These are phyloP conservation scores for Bos indicus DNA, from an alignment of 2,113 vertebrate genomes.

Conservation along the genomic window DNA sequence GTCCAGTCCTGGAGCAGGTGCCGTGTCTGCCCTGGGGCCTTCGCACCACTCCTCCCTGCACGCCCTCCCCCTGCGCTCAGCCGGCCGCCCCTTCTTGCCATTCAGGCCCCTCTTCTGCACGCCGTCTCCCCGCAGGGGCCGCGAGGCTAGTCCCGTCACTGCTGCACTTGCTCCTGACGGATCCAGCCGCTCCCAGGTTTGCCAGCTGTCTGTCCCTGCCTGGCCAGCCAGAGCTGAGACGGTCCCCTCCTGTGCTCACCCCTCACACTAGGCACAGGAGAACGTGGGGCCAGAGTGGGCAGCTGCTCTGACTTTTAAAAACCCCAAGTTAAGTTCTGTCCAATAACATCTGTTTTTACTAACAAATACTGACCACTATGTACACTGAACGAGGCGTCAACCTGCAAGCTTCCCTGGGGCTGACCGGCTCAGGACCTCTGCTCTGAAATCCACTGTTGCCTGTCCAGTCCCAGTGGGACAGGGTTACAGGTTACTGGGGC, in stretches of 20 bases:
- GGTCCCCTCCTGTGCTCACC: not conserved
- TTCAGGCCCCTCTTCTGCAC: not conserved
- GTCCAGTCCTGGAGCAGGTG: not conserved
- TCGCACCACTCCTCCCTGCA: not conserved
- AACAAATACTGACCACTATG: not conserved
- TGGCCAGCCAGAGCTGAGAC: not conserved
- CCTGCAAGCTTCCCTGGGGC: no score
- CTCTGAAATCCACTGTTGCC: not conserved
- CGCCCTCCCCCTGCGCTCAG: not conserved
- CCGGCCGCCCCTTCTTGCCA: not conserved
- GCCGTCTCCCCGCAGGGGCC: not conserved
- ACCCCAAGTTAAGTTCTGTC: not conserved
- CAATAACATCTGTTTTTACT: not conserved
- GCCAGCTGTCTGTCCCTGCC: not conserved
- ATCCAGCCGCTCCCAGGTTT: not conserved
- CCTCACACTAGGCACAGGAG: not conserved
- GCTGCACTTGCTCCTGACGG: not conserved
- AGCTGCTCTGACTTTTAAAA: not conserved
- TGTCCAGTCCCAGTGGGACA: not conserved
- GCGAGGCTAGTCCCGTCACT: fast-evolving
- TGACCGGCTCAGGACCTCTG: not conserved
- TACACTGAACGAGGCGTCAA: no score
- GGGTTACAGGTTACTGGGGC: not conserved
- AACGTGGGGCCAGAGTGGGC: not conserved
- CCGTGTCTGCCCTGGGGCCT: not conserved